phyloP scores from a whole-genome alignment of 2,888 invertebrate species.

The Taenaris catops region DNA sequence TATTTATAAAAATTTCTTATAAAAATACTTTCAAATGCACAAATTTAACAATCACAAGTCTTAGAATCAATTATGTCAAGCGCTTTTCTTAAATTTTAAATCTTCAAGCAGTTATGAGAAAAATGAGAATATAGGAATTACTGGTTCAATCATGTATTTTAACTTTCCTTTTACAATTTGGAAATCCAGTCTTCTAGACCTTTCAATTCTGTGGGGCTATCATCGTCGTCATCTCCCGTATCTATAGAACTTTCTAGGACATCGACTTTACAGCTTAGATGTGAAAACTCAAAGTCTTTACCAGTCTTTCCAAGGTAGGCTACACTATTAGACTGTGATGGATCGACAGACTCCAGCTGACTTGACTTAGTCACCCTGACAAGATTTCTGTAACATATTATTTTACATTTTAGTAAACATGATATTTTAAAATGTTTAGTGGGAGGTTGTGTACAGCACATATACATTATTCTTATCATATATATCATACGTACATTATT shows the following conservation, averaged over 20 bases:
- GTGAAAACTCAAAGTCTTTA: constrained; percentile 91
- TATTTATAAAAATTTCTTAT: constrained; percentile 20
- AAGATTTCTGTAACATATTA: constrained; percentile 88
- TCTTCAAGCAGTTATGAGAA: constrained; percentile 18
- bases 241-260: constrained; percentile 84
- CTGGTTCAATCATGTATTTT: neutral
- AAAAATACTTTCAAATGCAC: constrained; percentile 22
- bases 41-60: constrained; percentile 16
- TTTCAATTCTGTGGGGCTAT: constrained; percentile 81
- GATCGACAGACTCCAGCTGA: constrained; percentile 88
- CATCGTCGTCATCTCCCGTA: constrained; percentile 77
- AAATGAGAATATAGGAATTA: constrained; percentile 15
- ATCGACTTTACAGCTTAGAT: constrained; percentile 84
- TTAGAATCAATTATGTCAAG: constrained; percentile 15
- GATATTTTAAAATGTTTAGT: no score
- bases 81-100: constrained; percentile 19
- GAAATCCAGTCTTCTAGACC: constrained; percentile 87
- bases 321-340: constrained; percentile 78
- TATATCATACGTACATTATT: no score
- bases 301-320: constrained; percentile 87
- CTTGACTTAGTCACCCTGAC: constrained; percentile 91
- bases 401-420: no score
- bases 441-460: no score
- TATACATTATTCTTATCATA: no score
- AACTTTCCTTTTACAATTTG: constrained; percentile 55